Evolutionary conservation across 2,888 invertebrate genomes (phyloP), one percentile per base, ranked within the genome.

Genomic region (Scaptomyza tumidula): DNA sequence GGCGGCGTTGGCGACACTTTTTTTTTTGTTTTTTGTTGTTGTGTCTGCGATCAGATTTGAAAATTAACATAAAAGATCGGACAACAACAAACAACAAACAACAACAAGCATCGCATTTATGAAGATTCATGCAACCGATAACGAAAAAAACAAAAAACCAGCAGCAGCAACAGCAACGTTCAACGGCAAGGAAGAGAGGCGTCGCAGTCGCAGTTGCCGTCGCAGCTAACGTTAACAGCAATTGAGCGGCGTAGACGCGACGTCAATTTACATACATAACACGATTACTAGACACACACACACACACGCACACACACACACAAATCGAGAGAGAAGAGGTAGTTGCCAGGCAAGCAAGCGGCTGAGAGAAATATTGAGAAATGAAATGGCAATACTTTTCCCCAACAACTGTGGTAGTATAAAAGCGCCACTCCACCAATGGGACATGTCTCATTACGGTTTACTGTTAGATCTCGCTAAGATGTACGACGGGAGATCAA

Each of bases 361-460:
- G 19, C 19, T 19, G n/a, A 78, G 83, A 75, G 73, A 84, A 82
- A 81, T 88, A 87, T 79, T 75, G 80, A 88, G 19, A 87, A 86
- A 82, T 78, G 84, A 86, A 89, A 89, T 85, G 89, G 86, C 88
- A 88, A 89, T 80, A 89, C 89, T 90, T 90, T 90, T 90, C 88
- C 81, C 88, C 14, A 39, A 14, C 39, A 86, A 84, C 81, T 78
- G 78, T 83, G 82, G 90, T 91, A 91, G 90, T 91, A 91, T 91
- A 91, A 91, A 91, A 91, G 92, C 91, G 78, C 85, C 77, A 85
- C 88, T 88, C 89, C 80, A 89, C 83, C 83, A 87, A 89, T 90
- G 91, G 89, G 88, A 88, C 92, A 89, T 90, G 91, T 91, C 90
- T 91, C 91, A 91, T 91, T 91, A 91, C 90, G 90, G 89, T 90